Base-by-base conservation (phyloP, 2,888 invertebrate species). In the Pollenia amentaria region DNA sequence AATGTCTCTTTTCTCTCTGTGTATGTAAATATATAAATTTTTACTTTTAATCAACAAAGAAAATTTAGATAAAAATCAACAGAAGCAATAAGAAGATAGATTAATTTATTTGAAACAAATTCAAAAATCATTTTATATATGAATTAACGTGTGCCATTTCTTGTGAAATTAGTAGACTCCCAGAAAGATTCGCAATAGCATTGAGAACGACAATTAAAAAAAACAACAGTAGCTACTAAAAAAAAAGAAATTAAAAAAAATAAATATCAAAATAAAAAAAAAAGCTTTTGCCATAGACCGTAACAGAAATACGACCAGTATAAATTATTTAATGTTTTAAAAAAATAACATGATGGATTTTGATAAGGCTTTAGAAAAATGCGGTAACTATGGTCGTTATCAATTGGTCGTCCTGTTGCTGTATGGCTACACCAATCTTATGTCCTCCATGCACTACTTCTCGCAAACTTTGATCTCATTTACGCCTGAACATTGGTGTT, bases 391-490 rank as follows among this genome's bases (percentile, higher is more conserved):
- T 88, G 94, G 94, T 21, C 93, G 93, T 76, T 94, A 94, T 89
- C 95, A 95, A 89, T 90, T 93, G 46, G 91, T 94, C 2, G 88
- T 95, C 57, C 92, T 95, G 90, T 88, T 91, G 2, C 91, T 95
- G 11, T 95, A 94, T 89, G 94, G 94, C 76, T 90, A 94, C 29
- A 93, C 95, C 48, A 95, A 95, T 89, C 90, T 94, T 3, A 89
- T 95, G 62, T 94, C 94, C 0, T 94, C 94, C 0, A 93, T 94
- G 90, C 95, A 95, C 89, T 95, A 95, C 90, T 95, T 95, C 89
- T 94, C 94, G 10, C 95, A 95, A 91, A 95, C 95, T 3, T 94
- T 95, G 86, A 94, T 95, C 64, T 94, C 94, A 88, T 93, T 95
- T 29, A 93, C 94, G 12, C 95, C 95, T 0, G 91, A 93, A 6